Percentiles rank a stretch among this genome's conserved stretches.
Conservation (phyloP, 2,113 vertebrate species). For the Probosciger aterrimus region DNA sequence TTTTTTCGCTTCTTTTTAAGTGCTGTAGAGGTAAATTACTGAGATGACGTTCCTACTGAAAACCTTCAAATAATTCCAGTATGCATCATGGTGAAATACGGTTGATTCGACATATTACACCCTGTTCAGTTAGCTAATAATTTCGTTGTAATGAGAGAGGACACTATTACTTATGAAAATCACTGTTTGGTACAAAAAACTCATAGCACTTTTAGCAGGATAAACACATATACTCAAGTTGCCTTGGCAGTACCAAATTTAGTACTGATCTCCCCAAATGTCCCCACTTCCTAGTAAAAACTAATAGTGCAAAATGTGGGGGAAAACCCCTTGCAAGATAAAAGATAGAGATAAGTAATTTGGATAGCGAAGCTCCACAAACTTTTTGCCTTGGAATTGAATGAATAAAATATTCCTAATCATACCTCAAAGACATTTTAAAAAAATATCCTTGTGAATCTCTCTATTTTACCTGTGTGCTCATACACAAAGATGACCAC, state of each 20-base stretch:
- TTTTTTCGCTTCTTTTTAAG: background rate
- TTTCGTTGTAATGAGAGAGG: background rate
- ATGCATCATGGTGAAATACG: background rate
- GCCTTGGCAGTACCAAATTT: background rate
- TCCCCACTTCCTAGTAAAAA: background rate
- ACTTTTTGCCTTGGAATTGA: background rate
- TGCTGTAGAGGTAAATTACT: background rate
- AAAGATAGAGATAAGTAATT: background rate
- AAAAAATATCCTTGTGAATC: background rate
- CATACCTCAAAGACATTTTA: background rate
- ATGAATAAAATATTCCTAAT: background rate
- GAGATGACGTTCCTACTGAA: background rate
- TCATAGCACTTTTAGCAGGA: background rate
- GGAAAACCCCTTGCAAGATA: rapidly evolving
- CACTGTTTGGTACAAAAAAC: background rate
- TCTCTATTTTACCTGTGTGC: background rate
- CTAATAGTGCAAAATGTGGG: background rate
- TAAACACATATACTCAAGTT: background rate
- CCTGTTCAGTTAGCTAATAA: background rate
- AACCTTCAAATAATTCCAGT: background rate
- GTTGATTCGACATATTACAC: background rate
- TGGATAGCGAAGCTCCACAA: background rate
- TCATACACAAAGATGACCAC: background rate
- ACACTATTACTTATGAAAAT: background rate
- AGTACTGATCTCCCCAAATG: background rate